These are phyloP conservation scores for Vimba vimba DNA, from an alignment of 2,113 vertebrate genomes.

Conservation along the genomic window DNA sequence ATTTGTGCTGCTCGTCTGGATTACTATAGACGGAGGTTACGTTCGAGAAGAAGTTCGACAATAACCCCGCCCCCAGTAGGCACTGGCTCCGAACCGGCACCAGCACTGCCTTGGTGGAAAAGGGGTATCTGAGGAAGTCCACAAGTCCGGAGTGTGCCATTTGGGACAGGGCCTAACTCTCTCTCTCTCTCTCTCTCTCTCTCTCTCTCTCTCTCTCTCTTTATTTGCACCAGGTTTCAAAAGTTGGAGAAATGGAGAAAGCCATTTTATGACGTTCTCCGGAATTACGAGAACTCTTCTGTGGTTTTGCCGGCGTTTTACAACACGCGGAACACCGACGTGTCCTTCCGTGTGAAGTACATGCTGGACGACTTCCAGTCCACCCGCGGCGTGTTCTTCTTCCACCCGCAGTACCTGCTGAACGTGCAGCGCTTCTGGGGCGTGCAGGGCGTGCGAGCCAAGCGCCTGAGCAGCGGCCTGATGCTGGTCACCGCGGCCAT, in stretches of 20 bases:
- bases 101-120: no score
- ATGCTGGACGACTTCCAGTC: conserved; percentile 94
- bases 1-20: no score
- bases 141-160: no score
- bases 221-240: conserved; percentile 82
- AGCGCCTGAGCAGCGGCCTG: conserved; percentile 92
- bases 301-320: conserved; percentile 97
- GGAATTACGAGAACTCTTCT: conserved; percentile 91
- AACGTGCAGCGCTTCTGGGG: conserved; percentile 97
- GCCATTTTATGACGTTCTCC: conserved; percentile 91
- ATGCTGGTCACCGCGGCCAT: conserved; percentile 94
- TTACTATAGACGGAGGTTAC: no score
- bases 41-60: no score
- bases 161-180: no score
- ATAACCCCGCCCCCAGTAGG: no score
- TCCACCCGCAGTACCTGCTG: conserved; percentile 95
- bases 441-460: conserved; percentile 89
- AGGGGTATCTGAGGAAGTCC: no score
- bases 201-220: background rate
- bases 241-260: conserved; percentile 96
- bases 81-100: no score
- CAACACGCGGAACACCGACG: conserved; percentile 94
- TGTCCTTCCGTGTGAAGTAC: conserved; percentile 95
- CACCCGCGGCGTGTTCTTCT: conserved; percentile 89
- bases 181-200: no score